A percentile compares a stretch with the other conserved stretches of the same genome.
Evolutionary conservation across 37 sponge, comb jelly and placozoan species (phyloP).

Genomic region (Eunapius fragilis): DNA sequence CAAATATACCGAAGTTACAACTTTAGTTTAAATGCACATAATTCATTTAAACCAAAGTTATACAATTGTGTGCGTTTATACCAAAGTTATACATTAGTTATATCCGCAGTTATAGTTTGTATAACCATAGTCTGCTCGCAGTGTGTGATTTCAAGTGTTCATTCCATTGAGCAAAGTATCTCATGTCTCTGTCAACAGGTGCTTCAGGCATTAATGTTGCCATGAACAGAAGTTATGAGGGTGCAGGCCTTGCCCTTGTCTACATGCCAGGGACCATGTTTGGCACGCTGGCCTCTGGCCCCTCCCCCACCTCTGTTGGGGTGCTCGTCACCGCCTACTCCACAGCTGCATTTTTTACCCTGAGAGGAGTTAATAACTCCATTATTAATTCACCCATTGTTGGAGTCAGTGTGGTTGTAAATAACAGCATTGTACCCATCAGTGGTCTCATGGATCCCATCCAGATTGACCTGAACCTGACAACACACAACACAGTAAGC

Average conservation of each 20-base stretch:
- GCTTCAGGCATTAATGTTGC: not conserved
- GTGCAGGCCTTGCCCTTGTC: not conserved
- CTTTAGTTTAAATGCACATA: too few species aligned
- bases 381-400: not conserved
- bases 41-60: too few species aligned
- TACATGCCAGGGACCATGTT: not conserved
- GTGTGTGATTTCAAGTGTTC: too few species aligned
- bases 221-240: not conserved
- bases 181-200: too few species aligned
- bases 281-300: not conserved
- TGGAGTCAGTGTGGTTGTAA: not conserved
- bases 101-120: too few species aligned
- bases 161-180: too few species aligned
- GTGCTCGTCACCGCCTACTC: not conserved
- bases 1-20: too few species aligned
- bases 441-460: not conserved
- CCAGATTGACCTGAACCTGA: not conserved
- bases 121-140: too few species aligned
- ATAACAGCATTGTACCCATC: not conserved
- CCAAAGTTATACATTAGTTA: too few species aligned
- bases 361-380: not conserved
- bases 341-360: not conserved
- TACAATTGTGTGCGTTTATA: too few species aligned
- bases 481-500: not conserved
- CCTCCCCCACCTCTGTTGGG: not conserved